These are phyloP conservation scores for Drosophila malerkotliana DNA, from an alignment of 1,140 invertebrate species.

Conservation along the genomic window DNA sequence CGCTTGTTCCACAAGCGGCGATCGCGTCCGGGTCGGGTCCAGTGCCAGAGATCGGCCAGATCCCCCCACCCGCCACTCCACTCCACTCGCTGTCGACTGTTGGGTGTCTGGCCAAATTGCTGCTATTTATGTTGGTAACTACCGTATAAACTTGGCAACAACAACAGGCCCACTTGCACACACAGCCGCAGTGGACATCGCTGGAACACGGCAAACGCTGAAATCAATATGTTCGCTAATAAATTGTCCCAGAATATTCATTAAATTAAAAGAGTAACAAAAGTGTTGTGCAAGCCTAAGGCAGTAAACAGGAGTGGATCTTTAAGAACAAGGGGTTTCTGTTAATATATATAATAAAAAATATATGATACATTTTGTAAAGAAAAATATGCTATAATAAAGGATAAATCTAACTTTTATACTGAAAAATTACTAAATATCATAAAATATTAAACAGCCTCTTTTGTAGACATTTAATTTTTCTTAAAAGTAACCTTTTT, in stretches of 20 bases:
- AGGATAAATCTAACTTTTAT: no score
- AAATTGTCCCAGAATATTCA: constrained; percentile 83
- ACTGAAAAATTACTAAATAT: no score
- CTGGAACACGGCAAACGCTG: constrained; percentile 74
- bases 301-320: constrained; percentile 41
- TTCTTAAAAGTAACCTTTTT: no score
- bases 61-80: background rate
- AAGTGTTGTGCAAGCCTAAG: constrained; percentile 45
- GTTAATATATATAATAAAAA: background rate
- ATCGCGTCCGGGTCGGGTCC: constrained; percentile 35
- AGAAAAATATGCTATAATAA: background rate
- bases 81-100: constrained; percentile 18
- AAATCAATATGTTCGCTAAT: constrained; percentile 83
- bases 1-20: constrained; percentile 69
- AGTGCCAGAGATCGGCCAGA: constrained; percentile 35
- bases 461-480: no score
- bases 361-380: background rate
- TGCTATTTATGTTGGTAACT: constrained; percentile 83
- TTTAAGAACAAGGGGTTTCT: background rate
- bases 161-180: constrained; percentile 52
- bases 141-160: constrained; percentile 82
- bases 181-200: constrained; percentile 43
- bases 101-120: constrained; percentile 83
- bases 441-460: no score
- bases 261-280: constrained; percentile 79